phyloP scores from a whole-genome alignment of 1,140 invertebrate genomes.

The Neodiprion pinetum region DNA sequence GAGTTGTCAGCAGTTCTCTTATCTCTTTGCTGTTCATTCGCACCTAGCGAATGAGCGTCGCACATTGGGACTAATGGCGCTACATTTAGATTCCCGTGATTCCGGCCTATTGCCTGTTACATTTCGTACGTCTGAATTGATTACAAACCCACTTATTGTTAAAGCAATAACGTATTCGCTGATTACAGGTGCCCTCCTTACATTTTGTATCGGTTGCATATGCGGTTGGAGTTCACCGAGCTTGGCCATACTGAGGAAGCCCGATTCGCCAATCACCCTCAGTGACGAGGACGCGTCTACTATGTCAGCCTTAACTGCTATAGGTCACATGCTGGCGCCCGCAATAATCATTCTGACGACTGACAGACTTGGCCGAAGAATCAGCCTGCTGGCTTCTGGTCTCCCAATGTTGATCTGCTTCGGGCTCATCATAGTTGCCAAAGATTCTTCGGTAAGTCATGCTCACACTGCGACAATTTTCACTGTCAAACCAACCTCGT shows the following conservation, averaged over 20 bases:
- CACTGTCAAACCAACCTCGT: background rate
- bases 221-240: slow-evolving; percentile 60
- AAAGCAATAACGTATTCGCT: no score
- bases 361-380: slow-evolving; percentile 70
- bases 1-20: no score
- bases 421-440: slow-evolving; percentile 65
- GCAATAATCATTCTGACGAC: slow-evolving; percentile 41
- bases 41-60: no score
- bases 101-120: no score
- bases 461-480: slow-evolving; percentile 27
- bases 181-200: slow-evolving; percentile 31
- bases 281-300: slow-evolving; percentile 46
- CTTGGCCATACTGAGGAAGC: slow-evolving; percentile 45
- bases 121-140: no score
- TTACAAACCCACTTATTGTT: no score
- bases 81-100: no score
- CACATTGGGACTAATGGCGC: no score
- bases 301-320: slow-evolving; percentile 53
- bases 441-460: slow-evolving; percentile 56
- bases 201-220: slow-evolving; percentile 41
- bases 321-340: slow-evolving; percentile 58
- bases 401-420: slow-evolving; percentile 69
- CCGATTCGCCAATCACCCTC: slow-evolving; percentile 35
- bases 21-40: no score
- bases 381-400: slow-evolving; percentile 65